Evolutionary conservation across 2,113 vertebrate species (phyloP).

Genomic region (Hystrix cristata): DNA sequence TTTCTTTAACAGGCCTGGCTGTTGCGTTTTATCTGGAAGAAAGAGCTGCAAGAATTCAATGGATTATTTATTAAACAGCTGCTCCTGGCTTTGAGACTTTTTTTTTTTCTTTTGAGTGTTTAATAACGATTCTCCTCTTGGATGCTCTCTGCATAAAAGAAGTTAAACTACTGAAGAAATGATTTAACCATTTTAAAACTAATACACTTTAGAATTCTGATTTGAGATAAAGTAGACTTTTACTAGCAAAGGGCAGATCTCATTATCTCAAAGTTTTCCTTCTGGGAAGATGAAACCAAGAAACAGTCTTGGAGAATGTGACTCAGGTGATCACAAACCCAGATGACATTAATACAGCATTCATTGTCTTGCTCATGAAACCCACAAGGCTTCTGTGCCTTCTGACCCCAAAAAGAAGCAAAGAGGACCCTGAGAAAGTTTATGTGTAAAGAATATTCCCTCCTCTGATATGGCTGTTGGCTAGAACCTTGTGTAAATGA

Average conservation of each 20-base stretch:
- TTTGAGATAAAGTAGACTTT: slow-evolving; percentile 82
- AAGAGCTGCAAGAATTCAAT: slow-evolving; percentile 85
- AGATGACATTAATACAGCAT: slow-evolving; percentile 21
- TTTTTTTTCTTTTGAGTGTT: slow-evolving; percentile 77
- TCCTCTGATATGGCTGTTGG: neutral
- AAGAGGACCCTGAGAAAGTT: neutral
- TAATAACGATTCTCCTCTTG: slow-evolving; percentile 79
- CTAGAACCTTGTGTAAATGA: neutral
- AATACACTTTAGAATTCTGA: slow-evolving; percentile 83
- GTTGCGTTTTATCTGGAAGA: slow-evolving; percentile 85
- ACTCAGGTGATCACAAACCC: neutral
- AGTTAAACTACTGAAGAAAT: slow-evolving; percentile 78
- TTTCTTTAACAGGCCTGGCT: slow-evolving; percentile 80
- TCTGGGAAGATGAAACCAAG: slow-evolving; percentile 61
- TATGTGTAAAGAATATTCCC: neutral
- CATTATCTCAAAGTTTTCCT: slow-evolving; percentile 69
- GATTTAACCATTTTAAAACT: slow-evolving; percentile 70
- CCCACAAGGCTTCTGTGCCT: neutral
- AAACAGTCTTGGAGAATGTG: neutral
- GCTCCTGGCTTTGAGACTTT: slow-evolving; percentile 76
- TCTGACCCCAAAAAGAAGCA: neutral
- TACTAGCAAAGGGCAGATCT: slow-evolving; percentile 73
- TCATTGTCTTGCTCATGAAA: slow-evolving; percentile 8
- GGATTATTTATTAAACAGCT: slow-evolving; percentile 87
- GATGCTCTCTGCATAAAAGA: slow-evolving; percentile 79